Percentiles rank a stretch among this genome's conserved stretches.
Evolutionary conservation across 2,888 invertebrate genomes (phyloP).

Genomic region (Drosophila hamatofila): DNA sequence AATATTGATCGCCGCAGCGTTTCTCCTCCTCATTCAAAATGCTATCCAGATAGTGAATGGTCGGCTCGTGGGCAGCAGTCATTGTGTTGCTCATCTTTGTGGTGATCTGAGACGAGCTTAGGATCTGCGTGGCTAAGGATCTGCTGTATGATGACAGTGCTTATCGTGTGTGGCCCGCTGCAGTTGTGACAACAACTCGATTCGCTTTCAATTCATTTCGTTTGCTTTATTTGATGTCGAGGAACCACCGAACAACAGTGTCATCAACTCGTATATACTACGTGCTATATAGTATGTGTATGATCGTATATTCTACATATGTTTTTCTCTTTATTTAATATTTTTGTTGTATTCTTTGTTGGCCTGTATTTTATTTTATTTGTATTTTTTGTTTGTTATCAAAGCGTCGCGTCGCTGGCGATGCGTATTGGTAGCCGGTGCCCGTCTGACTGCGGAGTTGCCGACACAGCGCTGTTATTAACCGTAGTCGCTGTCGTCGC

Average conservation of each 20-base stretch:
- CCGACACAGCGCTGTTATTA: conserved; percentile 64
- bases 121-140: neutral
- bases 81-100: conserved; percentile 71
- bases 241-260: conserved; percentile 18
- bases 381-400: conserved; percentile 20
- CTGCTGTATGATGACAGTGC: neutral
- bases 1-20: conserved; percentile 83
- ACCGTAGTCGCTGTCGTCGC: conserved; percentile 60
- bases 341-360: conserved; percentile 15
- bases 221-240: conserved; percentile 35
- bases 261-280: conserved; percentile 13
- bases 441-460: conserved; percentile 68
- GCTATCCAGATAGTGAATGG: conserved; percentile 84
- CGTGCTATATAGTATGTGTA: conserved; percentile 14
- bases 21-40: conserved; percentile 84
- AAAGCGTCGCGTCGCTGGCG: conserved; percentile 44
- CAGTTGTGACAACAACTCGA: conserved; percentile 30
- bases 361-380: neutral
- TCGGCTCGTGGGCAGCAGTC: conserved; percentile 77
- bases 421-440: conserved; percentile 60
- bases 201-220: conserved; percentile 43
- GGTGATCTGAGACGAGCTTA: neutral
- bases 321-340: neutral
- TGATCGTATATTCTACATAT: conserved; percentile 13
- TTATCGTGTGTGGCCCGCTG: conserved; percentile 14